Conservation (phyloP, 2,797 vertebrate genomes). For the Champsocephalus gunnari region DNA sequence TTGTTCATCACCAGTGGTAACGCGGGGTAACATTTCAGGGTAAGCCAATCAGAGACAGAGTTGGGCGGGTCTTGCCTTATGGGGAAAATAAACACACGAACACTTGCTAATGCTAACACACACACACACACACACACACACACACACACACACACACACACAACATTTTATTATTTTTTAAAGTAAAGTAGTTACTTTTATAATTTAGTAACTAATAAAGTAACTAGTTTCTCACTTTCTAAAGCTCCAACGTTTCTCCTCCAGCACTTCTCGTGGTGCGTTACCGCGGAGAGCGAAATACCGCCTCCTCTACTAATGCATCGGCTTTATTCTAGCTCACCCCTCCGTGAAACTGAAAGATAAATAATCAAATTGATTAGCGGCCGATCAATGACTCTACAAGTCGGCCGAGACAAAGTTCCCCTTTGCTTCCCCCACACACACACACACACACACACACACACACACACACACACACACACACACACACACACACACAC, state of each 20-base stretch:
- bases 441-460: slow-evolving; percentile 9
- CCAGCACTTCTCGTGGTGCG: background rate
- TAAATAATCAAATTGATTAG: slow-evolving; percentile 72
- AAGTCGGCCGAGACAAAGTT: slow-evolving; percentile 54
- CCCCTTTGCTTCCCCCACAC: slow-evolving; percentile 38
- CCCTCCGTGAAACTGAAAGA: slow-evolving; percentile 58
- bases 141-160: no score
- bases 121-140: no score
- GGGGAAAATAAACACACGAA: no score
- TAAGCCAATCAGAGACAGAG: no score
- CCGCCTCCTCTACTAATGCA: slow-evolving; percentile 4
- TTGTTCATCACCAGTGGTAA: no score
- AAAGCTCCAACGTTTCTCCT: background rate
- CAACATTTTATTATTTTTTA: no score
- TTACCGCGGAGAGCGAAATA: background rate
- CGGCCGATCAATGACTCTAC: slow-evolving; percentile 64
- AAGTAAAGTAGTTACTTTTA: no score
- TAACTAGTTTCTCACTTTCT: no score
- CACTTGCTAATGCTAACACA: no score
- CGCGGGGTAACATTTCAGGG: no score
- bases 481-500: slow-evolving; percentile 17
- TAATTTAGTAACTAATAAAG: no score
- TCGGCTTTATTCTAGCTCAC: slow-evolving; percentile 21
- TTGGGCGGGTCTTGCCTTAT: no score
- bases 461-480: slow-evolving; percentile 3